These are phyloP conservation scores for Aphis craccivora DNA, from an alignment of 1,140 invertebrate species.

Conservation along the genomic window DNA sequence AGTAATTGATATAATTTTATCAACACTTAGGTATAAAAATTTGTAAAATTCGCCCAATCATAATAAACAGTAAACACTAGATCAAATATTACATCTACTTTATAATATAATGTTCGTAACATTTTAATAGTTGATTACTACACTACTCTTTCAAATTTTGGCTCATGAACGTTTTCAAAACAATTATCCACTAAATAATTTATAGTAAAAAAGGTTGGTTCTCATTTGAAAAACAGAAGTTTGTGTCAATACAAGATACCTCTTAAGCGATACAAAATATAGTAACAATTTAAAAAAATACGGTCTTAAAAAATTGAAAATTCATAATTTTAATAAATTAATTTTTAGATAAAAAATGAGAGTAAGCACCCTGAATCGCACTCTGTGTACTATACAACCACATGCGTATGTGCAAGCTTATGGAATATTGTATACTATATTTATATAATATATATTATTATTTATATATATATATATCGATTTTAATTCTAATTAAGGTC, in stretches of 20 bases:
- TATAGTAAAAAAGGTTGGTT: not conserved
- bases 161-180: too few species aligned
- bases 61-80: not conserved
- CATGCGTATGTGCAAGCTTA: too few species aligned
- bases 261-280: not conserved
- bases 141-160: not conserved
- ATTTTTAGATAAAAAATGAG: not conserved
- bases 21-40: too few species aligned
- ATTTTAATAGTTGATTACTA: not conserved
- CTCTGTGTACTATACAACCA: not conserved
- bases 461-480: not conserved
- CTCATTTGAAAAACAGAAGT: not conserved
- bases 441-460: not conserved
- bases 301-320: too few species aligned
- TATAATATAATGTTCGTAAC: not conserved
- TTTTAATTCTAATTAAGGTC: not conserved
- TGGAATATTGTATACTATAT: not conserved
- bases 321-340: not conserved
- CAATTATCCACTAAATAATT: not conserved
- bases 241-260: not conserved
- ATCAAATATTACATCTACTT: not conserved
- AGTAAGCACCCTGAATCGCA: not conserved
- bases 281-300: not conserved
- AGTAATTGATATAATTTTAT: too few species aligned
- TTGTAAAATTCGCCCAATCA: too few species aligned